Evolutionary conservation across 2,888 invertebrate species (phyloP), one percentile per base, ranked within the genome.

Genomic region (Mesorhabditis sp.): DNA sequence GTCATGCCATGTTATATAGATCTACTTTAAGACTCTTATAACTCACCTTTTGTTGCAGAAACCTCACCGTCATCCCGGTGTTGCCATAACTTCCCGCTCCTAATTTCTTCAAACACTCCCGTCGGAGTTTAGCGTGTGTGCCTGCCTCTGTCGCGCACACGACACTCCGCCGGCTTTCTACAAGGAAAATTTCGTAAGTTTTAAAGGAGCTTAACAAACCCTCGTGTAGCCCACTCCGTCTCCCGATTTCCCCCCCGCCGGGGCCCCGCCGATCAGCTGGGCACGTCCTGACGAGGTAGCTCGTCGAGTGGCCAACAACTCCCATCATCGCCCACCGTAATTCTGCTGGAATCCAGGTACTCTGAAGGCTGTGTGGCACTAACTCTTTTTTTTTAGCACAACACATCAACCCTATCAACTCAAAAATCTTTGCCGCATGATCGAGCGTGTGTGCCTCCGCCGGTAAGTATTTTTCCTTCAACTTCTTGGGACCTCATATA

Each of bases 281-380:
- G 58, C 58, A 13, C 58, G 58, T 50, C 58, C 58, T 50, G 58
- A 50, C 58, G 58, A 50, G 58, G 58, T 50, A 50, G 58, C 58
- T 50, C 58, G 58, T 50, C 58, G 58, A 10, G 58, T 50, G 58
- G 58, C 58, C 58, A 50, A 50, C 58, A 50, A 50, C 58, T 50
- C 58, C n/a, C 58, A 50, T n/a, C 58, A 50, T 50, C 58, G 58
- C n/a, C 58, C 58, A 50, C 58, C 58, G 58, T 50, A 50, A 50
- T 50, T 50, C 58, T 50, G 7, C 58, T 10, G 58, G 58, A n/a
- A 28, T 28, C 28, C 28, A 28, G 28, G 28, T 28, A 28, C 1
- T 1, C 28, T 28, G 28, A 2, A n/a, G n/a, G n/a, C n/a, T 50
- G 7, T n/a, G 58, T 50, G 58, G 10, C 58, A 13, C 7, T 50